Evolutionary conservation across 92 coral and sea anemone species (phyloP), one percentile per base, ranked within the genome.

Genomic region (Palythoa grandiflora): DNA sequence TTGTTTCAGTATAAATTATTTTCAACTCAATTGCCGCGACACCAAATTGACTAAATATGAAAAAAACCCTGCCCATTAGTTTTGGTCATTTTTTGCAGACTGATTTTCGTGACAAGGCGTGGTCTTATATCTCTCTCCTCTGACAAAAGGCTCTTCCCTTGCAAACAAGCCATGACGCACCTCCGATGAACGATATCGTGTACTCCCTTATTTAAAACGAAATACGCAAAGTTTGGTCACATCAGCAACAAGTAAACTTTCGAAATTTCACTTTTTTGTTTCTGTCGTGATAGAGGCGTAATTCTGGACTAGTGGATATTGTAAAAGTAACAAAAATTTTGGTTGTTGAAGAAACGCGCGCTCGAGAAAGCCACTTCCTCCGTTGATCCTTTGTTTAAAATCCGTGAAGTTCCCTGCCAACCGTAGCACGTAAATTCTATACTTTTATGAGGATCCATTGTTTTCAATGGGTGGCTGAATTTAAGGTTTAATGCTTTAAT

Each of bases 261-360:
- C 59, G 39, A 63, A 48, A 13, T 80, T 14, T 61, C 74, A 38
- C 73, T 65, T 81, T 80, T 65, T 47, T 44, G 40, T 65, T 63
- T 16, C n/a, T 77, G 40, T 10, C 72, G 17, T 63, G 40, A 60
- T 59, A 38, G 47, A 48, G 19, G 10, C 14, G n/a, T 15, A 48
- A 20, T 61, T 44, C 39, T 19, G 2, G 28, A 28, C 28, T 28
- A 0, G 28, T 28, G 28, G 39, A 60, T 36, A 7, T 17, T 14
- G 53, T 79, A 37, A 16, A 60, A 35, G 37, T 79, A 68, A 20
- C 14, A 63, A 70, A 70, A 48, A 70, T 47, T 79, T 79, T 38
- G 38, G 19, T 79, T 59, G 20, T 60, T 61, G 53, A 66, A 81
- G 83, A 81, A 65, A 81, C 61, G n/a, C 86, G 75, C 75, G 28